Conservation (phyloP, 1,140 invertebrate genomes). For the Drosophila sp. region DNA sequence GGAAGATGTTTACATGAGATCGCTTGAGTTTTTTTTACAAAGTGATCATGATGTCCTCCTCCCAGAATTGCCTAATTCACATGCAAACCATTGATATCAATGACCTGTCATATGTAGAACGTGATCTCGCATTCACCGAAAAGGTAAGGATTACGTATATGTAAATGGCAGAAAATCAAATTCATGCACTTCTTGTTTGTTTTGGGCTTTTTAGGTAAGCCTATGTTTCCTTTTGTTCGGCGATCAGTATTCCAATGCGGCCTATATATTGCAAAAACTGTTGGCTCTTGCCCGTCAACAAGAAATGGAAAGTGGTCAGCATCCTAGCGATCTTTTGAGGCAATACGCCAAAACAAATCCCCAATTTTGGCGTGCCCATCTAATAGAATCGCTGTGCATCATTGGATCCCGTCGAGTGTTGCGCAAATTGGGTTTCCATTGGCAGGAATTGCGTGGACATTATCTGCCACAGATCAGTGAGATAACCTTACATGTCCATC, state of each 20-base stretch:
- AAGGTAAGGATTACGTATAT: conserved; percentile 37
- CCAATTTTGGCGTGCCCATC: conserved; percentile 44
- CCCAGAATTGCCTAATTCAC: conserved; percentile 27
- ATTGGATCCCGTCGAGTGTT: conserved; percentile 60
- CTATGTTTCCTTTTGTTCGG: conserved; percentile 67
- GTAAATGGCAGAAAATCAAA: neutral
- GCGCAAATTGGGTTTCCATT: conserved; percentile 64
- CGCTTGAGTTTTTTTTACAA: neutral
- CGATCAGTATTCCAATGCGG: conserved; percentile 46
- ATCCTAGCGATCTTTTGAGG: conserved; percentile 50
- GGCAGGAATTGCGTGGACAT: conserved; percentile 52
- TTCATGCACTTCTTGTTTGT: conserved; percentile 8
- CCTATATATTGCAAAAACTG: conserved; percentile 66
- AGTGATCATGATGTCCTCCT: conserved; percentile 14
- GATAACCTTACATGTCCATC: conserved; percentile 66
- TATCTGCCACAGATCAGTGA: conserved; percentile 68
- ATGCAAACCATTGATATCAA: conserved; percentile 50
- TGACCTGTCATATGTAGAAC: conserved; percentile 68
- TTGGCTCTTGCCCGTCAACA: conserved; percentile 25
- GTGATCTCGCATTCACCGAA: conserved; percentile 62
- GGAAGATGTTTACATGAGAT: neutral
- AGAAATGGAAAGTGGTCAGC: neutral
- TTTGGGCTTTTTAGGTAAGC: conserved; percentile 45
- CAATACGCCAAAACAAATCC: conserved; percentile 59
- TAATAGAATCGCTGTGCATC: conserved; percentile 71